These are phyloP conservation scores for Tetraneura akinire DNA, from an alignment of 1,140 invertebrate species.

Conservation along the genomic window DNA sequence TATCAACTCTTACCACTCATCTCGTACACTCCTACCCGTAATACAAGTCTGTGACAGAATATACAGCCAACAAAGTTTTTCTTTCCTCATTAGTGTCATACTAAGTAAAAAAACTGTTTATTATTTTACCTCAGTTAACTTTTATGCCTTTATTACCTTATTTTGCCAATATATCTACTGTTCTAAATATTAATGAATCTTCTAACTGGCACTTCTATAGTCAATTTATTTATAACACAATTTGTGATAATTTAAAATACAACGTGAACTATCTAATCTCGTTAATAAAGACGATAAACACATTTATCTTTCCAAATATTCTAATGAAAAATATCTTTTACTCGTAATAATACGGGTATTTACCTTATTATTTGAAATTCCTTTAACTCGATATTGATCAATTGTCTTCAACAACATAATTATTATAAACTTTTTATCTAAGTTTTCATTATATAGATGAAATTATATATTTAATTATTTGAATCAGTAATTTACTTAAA, in stretches of 20 bases:
- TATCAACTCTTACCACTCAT: neutral
- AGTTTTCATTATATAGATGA: too few species aligned
- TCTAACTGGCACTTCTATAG: too few species aligned
- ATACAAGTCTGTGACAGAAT: conserved; percentile 17
- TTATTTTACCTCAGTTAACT: conserved; percentile 28
- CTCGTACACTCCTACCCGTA: neutral
- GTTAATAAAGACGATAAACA: neutral
- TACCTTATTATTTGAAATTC: neutral
- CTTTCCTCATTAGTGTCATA: conserved; percentile 48
- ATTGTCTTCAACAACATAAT: too few species aligned
- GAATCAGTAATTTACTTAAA: too few species aligned
- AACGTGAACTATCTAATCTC: neutral
- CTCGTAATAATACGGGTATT: neutral
- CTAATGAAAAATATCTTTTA: neutral
- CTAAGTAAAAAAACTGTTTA: conserved; percentile 19
- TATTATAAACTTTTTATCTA: too few species aligned
- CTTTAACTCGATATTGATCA: neutral
- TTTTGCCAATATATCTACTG: neutral
- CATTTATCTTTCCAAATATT: neutral
- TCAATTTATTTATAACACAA: too few species aligned
- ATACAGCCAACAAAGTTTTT: conserved; percentile 26
- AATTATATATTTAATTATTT: too few species aligned
- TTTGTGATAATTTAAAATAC: too few species aligned
- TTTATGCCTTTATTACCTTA: neutral
- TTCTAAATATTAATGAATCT: too few species aligned